A percentile compares a stretch with the other conserved stretches of the same genome.
Evolutionary conservation across 1,140 invertebrate species (phyloP).

Genomic region (Cydia strobilella): DNA sequence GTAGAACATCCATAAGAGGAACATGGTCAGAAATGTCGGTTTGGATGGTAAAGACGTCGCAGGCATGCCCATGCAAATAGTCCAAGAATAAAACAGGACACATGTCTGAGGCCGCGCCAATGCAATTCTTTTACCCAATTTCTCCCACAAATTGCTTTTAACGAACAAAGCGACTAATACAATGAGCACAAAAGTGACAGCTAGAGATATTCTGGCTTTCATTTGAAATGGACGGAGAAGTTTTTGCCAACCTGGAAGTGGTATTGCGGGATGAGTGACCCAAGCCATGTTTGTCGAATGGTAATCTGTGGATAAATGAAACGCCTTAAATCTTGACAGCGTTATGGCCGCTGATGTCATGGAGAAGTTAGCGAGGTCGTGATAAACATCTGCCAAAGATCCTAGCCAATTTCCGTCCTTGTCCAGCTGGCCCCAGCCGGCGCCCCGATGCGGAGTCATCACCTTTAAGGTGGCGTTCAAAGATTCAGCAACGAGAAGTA

Average conservation of each 20-base stretch:
- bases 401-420: conserved; percentile 62
- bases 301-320: conserved; percentile 61
- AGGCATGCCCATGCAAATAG: conserved; percentile 62
- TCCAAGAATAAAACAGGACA: conserved; percentile 61
- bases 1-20: conserved; percentile 62
- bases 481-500: conserved; percentile 50
- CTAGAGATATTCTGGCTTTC: conserved; percentile 46
- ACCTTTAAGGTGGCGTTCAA: conserved; percentile 58
- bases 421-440: conserved; percentile 59
- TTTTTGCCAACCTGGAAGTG: conserved; percentile 44
- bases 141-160: conserved; percentile 40
- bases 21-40: conserved; percentile 43
- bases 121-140: conserved; percentile 33
- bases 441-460: conserved; percentile 53
- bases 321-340: conserved; percentile 49
- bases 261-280: conserved; percentile 55
- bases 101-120: conserved; percentile 35
- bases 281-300: conserved; percentile 48
- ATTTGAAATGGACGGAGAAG: conserved; percentile 57
- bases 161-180: conserved; percentile 46
- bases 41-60: conserved; percentile 51
- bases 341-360: conserved; percentile 66
- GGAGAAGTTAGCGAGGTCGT: conserved; percentile 63
- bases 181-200: conserved; percentile 48
- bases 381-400: conserved; percentile 59